Percentiles rank a stretch among this genome's conserved stretches.
Conservation (phyloP, 2,888 invertebrate genomes). For the Harpalus rubripes region DNA sequence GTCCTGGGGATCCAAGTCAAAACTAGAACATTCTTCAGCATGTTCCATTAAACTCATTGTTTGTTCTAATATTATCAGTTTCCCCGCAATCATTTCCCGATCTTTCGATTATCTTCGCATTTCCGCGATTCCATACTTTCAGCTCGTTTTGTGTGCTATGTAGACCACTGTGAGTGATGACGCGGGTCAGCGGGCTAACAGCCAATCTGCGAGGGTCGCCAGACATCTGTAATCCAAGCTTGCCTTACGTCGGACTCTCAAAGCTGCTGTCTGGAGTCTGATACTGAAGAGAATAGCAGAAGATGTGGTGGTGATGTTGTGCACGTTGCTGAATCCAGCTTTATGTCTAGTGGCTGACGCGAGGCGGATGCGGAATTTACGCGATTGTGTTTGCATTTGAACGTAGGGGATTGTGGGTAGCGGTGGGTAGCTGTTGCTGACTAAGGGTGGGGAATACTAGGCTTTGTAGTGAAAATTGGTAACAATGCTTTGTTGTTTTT, state of each 20-base stretch:
- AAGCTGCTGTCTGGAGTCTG: not conserved
- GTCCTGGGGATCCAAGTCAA: too few relatives aligned
- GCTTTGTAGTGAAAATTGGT: not conserved
- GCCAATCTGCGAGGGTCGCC: slow-evolving; percentile 65
- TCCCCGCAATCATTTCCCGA: too few relatives aligned
- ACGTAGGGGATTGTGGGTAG: not conserved
- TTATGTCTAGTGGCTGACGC: slow-evolving; percentile 8
- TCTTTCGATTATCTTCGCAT: too few relatives aligned
- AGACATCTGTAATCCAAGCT: slow-evolving; percentile 63
- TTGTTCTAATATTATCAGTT: too few relatives aligned
- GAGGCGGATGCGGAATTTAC: slow-evolving; percentile 29
- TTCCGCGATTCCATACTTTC: too few relatives aligned
- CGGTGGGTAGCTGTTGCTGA: not conserved
- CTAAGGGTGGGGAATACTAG: not conserved
- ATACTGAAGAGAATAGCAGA: not conserved
- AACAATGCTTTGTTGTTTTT: not conserved
- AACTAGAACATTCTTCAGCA: too few relatives aligned
- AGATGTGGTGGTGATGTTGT: not conserved
- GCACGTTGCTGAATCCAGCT: not conserved
- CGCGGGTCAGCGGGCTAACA: slow-evolving; percentile 61
- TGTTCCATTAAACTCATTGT: too few relatives aligned
- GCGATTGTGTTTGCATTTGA: slow-evolving; percentile 42
- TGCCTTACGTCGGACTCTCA: not conserved
- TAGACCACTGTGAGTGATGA: slow-evolving; percentile 51
- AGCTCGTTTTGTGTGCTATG: not conserved